Conservation (phyloP, 2,888 invertebrate species). For the Scrobipalpa costella region DNA sequence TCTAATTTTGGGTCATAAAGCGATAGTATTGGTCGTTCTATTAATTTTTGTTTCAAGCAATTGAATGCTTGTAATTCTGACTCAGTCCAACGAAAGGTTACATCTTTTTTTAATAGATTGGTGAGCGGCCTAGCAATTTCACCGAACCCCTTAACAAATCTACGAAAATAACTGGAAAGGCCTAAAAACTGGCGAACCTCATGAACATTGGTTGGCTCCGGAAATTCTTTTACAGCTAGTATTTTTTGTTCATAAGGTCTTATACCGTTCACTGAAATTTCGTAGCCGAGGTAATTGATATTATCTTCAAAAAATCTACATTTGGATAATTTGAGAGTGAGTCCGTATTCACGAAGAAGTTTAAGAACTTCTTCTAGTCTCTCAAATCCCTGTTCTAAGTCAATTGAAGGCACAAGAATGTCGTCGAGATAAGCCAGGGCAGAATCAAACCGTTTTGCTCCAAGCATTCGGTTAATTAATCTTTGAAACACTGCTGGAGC, state of each 20-base stretch:
- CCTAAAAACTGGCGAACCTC: conserved; percentile 41
- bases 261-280: conserved; percentile 33
- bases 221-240: conserved; percentile 34
- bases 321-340: too few relatives aligned
- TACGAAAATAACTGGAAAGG: conserved; percentile 41
- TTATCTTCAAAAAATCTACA: conserved; percentile 34
- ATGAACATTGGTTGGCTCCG: conserved; percentile 37
- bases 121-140: conserved; percentile 39
- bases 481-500: too few relatives aligned
- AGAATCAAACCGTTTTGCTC: conserved; percentile 18
- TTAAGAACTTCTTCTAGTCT: conserved; percentile 12
- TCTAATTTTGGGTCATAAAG: conserved; percentile 40
- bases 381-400: conserved; percentile 9
- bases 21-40: conserved; percentile 36
- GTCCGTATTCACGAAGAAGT: conserved; percentile 15
- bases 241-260: conserved; percentile 31
- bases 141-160: conserved; percentile 40
- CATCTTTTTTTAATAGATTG: too few relatives aligned
- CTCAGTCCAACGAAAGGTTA: conserved; percentile 33
- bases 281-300: conserved; percentile 35
- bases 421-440: conserved; percentile 23
- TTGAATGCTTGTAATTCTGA: conserved; percentile 23
- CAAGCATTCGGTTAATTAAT: conserved; percentile 18
- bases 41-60: conserved; percentile 26
- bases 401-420: conserved; percentile 18